Base-by-base conservation (phyloP, 1,140 invertebrate species). In the Dolichoris vasculosae region DNA sequence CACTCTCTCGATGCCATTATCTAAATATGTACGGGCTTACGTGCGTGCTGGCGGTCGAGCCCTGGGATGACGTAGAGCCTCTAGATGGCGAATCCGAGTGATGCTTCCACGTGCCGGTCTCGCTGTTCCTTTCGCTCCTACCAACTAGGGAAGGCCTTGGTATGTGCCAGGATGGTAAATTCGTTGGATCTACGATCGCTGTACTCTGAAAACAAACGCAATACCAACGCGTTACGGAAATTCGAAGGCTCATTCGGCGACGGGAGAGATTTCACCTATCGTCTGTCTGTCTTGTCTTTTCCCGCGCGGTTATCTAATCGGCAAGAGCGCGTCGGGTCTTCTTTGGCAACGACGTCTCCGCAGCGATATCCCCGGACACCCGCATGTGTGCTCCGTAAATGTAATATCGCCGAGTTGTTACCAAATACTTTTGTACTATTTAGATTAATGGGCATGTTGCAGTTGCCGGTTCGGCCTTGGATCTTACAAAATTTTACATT, bases 11-110 rank as follows among this genome's bases (percentile, higher is more conserved):
- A n/a, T n/a, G n/a, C 15, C 15, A 59, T 59, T 59, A 59, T 59
- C 55, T 30, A 77, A 51, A 23, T 46, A 30, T 30, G 51, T 40
- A 51, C 23, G 6, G 20, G 26, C 94, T 95, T 94, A 97, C 96
- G 93, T 97, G 96, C 88, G 96, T 97, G 92, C 96, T 97, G 84
- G 95, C 95, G 77, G 94, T 95, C 55, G 96, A 96, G 88, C 96
- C 96, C 93, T 96, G 96, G 87, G 96, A 96, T 79, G 96, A 96
- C 87, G 96, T 95, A 87, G 96, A 96, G 88, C 95, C 94, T 87
- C 96, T 94, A 88, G 94, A 94, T 87, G 91, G 89, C 32, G 91
- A 91, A 83, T 92, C 92, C 40, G 90, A 89, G 82, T 92, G 90
- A 82, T 92, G 91, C 88, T 93, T 82, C 90, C 91, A 89, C 90